phyloP scores from a whole-genome alignment of 92 coral and sea anemone species.

The Parazoanthus swiftii region DNA sequence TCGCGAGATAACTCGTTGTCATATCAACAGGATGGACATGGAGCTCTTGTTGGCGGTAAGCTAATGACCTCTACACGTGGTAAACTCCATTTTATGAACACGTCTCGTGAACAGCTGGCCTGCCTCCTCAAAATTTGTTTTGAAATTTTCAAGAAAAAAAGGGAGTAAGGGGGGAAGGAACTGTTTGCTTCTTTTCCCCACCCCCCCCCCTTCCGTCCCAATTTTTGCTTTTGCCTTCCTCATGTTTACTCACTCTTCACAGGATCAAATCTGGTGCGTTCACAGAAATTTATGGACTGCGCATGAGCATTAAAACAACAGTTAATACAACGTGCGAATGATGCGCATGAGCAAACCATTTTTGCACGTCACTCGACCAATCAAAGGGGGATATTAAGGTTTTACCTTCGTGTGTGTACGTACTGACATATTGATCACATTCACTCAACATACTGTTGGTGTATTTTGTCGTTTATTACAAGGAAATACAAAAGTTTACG shows the following conservation, averaged over 20 bases:
- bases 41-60: constrained; percentile 74
- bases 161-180: too few species aligned
- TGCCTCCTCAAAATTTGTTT: neutral
- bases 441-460: neutral
- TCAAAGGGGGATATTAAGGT: too few species aligned
- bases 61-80: neutral
- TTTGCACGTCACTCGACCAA: too few species aligned
- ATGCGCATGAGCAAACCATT: too few species aligned
- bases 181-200: neutral
- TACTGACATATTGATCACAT: too few species aligned
- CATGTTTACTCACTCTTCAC: too few species aligned
- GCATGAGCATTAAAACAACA: too few species aligned
- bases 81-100: neutral
- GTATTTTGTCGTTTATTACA: neutral
- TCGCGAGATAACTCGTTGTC: constrained; percentile 96
- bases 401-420: too few species aligned
- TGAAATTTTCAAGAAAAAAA: neutral
- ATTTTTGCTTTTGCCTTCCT: neutral
- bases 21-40: constrained; percentile 85
- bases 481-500: constrained; percentile 92
- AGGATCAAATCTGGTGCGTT: too few species aligned
- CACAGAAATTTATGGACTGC: too few species aligned
- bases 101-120: neutral
- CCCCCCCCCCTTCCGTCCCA: neutral
- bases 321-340: too few species aligned